Conservation (phyloP, 2,888 invertebrate genomes). For the Agrochola lychnidis region DNA sequence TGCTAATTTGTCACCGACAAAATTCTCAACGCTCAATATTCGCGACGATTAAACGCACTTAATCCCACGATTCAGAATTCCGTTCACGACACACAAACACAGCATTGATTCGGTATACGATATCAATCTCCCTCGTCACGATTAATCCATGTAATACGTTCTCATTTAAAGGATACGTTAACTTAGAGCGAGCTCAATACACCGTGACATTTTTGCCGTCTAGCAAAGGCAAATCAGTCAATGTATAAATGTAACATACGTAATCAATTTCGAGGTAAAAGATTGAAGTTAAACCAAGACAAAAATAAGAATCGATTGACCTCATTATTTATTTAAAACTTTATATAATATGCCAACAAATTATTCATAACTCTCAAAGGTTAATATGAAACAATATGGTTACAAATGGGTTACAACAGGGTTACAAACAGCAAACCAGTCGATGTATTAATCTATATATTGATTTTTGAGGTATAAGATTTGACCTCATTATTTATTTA, state of each 20-base stretch:
- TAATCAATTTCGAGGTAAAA: background rate
- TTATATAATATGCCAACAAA: background rate
- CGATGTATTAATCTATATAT: background rate
- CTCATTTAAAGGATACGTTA: conserved; percentile 2
- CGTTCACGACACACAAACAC: conserved; percentile 14
- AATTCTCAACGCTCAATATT: conserved; percentile 2
- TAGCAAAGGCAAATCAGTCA: background rate
- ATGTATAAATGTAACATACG: background rate
- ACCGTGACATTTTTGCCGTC: background rate
- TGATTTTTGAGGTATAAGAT: background rate
- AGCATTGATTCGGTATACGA: conserved; percentile 16
- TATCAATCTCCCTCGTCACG: conserved; percentile 18
- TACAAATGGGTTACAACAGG: too few relatives aligned
- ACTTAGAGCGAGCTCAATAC: background rate
- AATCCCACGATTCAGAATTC: conserved; percentile 27
- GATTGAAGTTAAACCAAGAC: background rate
- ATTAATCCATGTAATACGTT: conserved; percentile 38
- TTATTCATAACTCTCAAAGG: background rate
- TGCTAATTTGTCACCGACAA: background rate
- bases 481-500: background rate
- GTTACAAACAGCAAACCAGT: background rate
- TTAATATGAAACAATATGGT: background rate
- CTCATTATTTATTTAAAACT: background rate
- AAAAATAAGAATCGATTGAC: background rate
- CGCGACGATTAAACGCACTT: conserved; percentile 4